A percentile compares a stretch with the other conserved stretches of the same genome.
Evolutionary conservation across 2,797 vertebrate species (phyloP).

Genomic region (Chrysocyon brachyurus): DNA sequence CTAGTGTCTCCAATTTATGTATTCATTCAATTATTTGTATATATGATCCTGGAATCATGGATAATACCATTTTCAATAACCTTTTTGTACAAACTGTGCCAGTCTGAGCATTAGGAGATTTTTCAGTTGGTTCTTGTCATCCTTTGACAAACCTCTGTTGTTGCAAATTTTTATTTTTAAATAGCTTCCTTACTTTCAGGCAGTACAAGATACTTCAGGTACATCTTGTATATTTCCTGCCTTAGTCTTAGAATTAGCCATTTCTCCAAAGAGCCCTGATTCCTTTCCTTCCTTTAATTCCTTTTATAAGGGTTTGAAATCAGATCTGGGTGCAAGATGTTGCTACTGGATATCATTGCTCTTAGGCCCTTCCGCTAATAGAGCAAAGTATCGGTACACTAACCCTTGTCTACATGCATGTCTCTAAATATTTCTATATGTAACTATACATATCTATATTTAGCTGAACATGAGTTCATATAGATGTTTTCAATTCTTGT

Average conservation of each 20-base stretch:
- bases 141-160: neutral
- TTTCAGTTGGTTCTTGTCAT: neutral
- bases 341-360: neutral
- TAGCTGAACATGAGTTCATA: neutral
- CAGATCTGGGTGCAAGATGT: neutral
- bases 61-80: neutral
- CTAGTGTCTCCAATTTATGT: neutral
- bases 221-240: neutral
- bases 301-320: neutral
- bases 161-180: neutral
- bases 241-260: neutral
- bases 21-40: neutral
- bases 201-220: neutral
- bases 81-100: neutral
- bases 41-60: neutral
- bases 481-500: too few species aligned
- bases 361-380: neutral
- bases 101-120: neutral
- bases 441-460: neutral
- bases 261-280: neutral
- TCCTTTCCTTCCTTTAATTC: neutral
- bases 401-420: neutral
- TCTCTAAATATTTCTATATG: neutral
- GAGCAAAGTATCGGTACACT: neutral
- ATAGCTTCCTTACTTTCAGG: neutral